Conservation (phyloP, 2,888 invertebrate species). For the Schizotus pectinicornis region DNA sequence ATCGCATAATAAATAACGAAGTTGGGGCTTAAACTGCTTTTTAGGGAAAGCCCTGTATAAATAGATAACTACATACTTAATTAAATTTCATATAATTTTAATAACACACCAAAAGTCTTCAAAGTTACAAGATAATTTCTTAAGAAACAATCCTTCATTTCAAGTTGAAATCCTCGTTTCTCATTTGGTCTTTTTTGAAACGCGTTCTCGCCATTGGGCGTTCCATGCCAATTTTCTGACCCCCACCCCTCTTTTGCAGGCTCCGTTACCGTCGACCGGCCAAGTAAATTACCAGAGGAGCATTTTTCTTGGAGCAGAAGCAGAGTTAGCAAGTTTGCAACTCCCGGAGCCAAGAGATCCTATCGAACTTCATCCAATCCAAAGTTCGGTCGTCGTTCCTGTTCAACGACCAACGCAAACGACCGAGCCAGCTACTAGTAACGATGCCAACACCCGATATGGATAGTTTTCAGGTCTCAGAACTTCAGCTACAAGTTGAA, state of each 20-base stretch:
- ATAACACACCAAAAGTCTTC: no score
- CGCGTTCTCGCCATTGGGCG: no score
- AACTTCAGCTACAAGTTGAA: conserved; percentile 23
- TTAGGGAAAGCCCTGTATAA: no score
- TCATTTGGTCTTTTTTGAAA: no score
- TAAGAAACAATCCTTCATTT: no score
- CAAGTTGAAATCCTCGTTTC: no score
- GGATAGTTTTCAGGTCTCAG: conserved; percentile 22
- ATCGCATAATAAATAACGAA: no score
- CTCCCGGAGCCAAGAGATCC: conserved; percentile 26
- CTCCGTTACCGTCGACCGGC: conserved; percentile 4
- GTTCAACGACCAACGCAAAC: conserved; percentile 6
- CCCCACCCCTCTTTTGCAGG: conserved; percentile 2
- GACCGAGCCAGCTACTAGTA: conserved; percentile 16
- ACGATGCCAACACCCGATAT: conserved; percentile 14
- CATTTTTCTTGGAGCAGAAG: conserved; percentile 13
- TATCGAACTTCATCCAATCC: conserved; percentile 21
- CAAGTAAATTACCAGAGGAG: conserved; percentile 9
- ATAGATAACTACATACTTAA: no score
- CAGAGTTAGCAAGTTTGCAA: conserved; percentile 27
- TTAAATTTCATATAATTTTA: no score
- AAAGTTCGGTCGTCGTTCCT: conserved; percentile 6
- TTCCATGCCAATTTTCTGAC: no score
- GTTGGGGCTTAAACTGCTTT: no score
- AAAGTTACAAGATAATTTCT: no score